These are phyloP conservation scores for Pyrrhosoma nymphula DNA, from an alignment of 2,888 invertebrate genomes.

Conservation along the genomic window DNA sequence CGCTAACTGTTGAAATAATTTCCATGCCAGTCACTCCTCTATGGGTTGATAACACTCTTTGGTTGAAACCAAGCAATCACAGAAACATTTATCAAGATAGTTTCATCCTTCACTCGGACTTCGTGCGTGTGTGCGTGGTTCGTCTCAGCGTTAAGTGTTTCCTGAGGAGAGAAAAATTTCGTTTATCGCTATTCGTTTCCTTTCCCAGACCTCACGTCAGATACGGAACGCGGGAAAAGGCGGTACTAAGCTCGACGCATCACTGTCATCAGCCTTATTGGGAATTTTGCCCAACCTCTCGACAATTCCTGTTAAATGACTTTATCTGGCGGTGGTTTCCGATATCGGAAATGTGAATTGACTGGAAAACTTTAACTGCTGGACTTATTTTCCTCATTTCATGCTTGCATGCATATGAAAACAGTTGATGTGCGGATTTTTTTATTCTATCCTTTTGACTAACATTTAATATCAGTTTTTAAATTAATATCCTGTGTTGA, in stretches of 20 bases:
- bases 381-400: no score
- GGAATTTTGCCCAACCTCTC: not conserved
- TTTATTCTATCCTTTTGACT: no score
- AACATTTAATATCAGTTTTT: no score
- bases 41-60: not conserved
- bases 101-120: not conserved
- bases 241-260: not conserved
- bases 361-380: no score
- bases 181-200: not conserved
- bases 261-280: not conserved
- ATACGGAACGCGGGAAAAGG: not conserved
- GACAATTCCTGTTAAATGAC: not conserved
- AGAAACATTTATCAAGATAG: not conserved
- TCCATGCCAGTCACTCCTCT: not conserved
- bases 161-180: not conserved
- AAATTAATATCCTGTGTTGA: no score
- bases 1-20: not conserved
- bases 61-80: not conserved
- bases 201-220: not conserved
- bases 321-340: not conserved
- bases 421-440: no score
- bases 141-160: not conserved
- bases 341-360: no score
- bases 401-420: no score
- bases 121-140: not conserved